Evolutionary conservation across 92 coral and sea anemone genomes (phyloP).

Genomic region (Porites cylindrica): DNA sequence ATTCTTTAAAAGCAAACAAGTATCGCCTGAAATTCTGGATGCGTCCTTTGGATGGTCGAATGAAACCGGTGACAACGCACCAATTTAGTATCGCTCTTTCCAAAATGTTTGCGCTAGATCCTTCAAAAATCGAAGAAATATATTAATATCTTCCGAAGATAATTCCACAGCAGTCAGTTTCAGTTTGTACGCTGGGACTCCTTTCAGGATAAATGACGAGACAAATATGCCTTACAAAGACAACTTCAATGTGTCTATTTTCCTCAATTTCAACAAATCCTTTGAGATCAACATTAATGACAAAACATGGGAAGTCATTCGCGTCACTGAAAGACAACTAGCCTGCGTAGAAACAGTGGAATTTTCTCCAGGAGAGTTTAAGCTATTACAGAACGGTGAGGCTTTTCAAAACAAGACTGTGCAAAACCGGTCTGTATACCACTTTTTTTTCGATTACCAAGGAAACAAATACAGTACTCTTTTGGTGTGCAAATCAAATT

Average conservation of each 20-base stretch:
- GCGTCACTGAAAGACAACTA: slow-evolving; percentile 68
- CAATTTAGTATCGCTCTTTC: slow-evolving; percentile 55
- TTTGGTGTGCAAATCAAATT: slow-evolving; percentile 66
- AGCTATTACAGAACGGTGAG: background rate
- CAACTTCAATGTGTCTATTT: background rate
- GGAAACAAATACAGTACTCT: slow-evolving; percentile 10
- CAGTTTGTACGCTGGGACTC: slow-evolving; percentile 54
- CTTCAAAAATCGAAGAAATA: slow-evolving; percentile 47
- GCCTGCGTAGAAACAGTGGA: slow-evolving; percentile 59
- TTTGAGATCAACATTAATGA: slow-evolving; percentile 45
- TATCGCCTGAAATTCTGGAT: slow-evolving; percentile 78
- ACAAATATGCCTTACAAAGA: background rate
- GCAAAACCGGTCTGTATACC: slow-evolving; percentile 26
- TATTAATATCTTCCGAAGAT: slow-evolving; percentile 35
- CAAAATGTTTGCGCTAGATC: slow-evolving; percentile 38
- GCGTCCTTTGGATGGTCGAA: slow-evolving; percentile 48
- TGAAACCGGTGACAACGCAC: slow-evolving; percentile 36
- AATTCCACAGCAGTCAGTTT: slow-evolving; percentile 31
- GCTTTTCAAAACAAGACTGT: slow-evolving; percentile 40
- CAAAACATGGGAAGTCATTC: slow-evolving; percentile 68
- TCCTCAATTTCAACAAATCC: slow-evolving; percentile 65
- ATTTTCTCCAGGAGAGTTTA: slow-evolving; percentile 36
- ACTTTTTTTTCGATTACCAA: slow-evolving; percentile 43
- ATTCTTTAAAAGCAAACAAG: slow-evolving; percentile 68
- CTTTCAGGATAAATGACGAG: background rate